Evolutionary conservation across 2,888 invertebrate species (phyloP).

Genomic region (Chrysomela aeneicollis): DNA sequence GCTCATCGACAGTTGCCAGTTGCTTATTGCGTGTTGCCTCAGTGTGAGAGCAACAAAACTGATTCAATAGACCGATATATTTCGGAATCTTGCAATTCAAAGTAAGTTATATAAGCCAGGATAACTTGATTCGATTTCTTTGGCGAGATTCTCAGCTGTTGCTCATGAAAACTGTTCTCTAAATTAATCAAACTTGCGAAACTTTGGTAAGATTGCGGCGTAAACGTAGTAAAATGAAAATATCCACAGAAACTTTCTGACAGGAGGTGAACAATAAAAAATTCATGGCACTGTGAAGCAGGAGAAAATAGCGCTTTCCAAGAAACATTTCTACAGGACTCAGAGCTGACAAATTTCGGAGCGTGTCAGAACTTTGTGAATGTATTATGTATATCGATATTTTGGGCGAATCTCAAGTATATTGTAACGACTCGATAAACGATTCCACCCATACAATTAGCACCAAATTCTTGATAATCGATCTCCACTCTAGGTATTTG

Average conservation of each 20-base stretch:
- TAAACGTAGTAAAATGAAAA: slow-evolving; percentile 33
- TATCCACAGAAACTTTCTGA: slow-evolving; percentile 40
- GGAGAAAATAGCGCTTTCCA: slow-evolving; percentile 12
- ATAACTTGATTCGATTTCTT: background rate
- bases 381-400: too few species aligned
- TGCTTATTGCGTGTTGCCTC: too few species aligned
- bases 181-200: slow-evolving; percentile 37
- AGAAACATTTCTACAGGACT: slow-evolving; percentile 28
- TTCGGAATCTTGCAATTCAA: too few species aligned
- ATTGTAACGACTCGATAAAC: too few species aligned
- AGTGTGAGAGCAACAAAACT: too few species aligned
- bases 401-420: too few species aligned
- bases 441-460: too few species aligned
- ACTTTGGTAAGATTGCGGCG: slow-evolving; percentile 39
- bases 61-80: too few species aligned
- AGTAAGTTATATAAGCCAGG: too few species aligned
- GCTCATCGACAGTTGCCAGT: too few species aligned
- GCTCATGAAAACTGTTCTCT: background rate
- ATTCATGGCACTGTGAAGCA: slow-evolving; percentile 35
- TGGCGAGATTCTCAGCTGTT: background rate
- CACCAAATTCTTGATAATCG: too few species aligned
- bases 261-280: slow-evolving; percentile 45
- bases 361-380: slow-evolving; percentile 19
- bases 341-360: slow-evolving; percentile 28
- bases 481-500: too few species aligned